Conservation (phyloP, 2,113 vertebrate species). For the Oncorhynchus clarkii region DNA sequence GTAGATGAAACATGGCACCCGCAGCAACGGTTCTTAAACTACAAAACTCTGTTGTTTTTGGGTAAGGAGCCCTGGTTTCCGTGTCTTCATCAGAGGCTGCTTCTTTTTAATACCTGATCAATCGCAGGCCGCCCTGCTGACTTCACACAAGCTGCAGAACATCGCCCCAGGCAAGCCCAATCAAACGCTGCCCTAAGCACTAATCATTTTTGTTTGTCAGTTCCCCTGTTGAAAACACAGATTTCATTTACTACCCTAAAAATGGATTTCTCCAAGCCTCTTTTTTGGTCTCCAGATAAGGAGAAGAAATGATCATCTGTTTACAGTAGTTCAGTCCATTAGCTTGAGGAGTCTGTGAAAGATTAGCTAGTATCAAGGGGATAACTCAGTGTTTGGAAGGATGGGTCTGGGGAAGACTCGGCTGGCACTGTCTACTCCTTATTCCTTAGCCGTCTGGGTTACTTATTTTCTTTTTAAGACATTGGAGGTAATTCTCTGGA, state of each 20-base stretch:
- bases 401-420: neutral
- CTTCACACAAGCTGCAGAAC: neutral
- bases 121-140: too few species aligned
- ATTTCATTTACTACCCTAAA: constrained; percentile 11
- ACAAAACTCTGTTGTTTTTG: too few species aligned
- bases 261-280: neutral
- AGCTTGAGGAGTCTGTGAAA: neutral
- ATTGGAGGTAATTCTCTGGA: neutral
- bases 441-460: neutral
- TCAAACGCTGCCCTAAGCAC: neutral
- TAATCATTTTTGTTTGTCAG: constrained; percentile 8
- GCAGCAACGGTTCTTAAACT: too few species aligned
- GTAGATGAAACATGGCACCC: too few species aligned
- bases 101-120: neutral
- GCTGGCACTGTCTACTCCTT: neutral
- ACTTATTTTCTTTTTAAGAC: neutral
- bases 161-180: neutral
- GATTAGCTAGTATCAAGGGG: neutral
- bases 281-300: neutral
- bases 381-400: neutral
- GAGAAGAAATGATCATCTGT: neutral
- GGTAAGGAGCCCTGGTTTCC: too few species aligned
- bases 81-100: neutral
- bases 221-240: constrained; percentile 3
- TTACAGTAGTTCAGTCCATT: neutral